A percentile compares a stretch with the other conserved stretches of the same genome.
Conservation (phyloP, 2,888 invertebrate species). For the Parthenolecanium corni region DNA sequence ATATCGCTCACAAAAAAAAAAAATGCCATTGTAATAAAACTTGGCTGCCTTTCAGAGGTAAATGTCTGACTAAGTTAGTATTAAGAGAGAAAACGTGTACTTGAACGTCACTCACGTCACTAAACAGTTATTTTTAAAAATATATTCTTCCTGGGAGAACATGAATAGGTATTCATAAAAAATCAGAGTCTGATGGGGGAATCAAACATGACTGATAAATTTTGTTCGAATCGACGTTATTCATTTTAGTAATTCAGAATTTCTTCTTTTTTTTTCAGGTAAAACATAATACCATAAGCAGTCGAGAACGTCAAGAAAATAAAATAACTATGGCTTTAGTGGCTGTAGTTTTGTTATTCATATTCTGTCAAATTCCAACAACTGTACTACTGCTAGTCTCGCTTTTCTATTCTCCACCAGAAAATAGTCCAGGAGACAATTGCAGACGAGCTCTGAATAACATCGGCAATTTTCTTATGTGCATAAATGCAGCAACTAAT, state of each 20-base stretch:
- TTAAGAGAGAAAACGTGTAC: conserved; percentile 3
- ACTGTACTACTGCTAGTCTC: conserved; percentile 45
- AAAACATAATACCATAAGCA: conserved; percentile 35
- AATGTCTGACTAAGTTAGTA: conserved; percentile 24
- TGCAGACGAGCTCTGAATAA: conserved; percentile 50
- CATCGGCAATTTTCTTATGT: conserved; percentile 57
- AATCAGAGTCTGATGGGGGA: not conserved
- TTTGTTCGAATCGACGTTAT: not conserved
- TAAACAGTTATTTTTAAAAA: not conserved
- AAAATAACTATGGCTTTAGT: conserved; percentile 65
- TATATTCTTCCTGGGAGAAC: too few relatives aligned
- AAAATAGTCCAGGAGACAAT: conserved; percentile 36
- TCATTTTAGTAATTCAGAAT: too few relatives aligned
- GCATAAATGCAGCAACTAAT: conserved; percentile 62
- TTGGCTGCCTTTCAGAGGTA: conserved; percentile 23
- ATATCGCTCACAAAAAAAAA: not conserved
- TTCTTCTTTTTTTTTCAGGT: conserved; percentile 35
- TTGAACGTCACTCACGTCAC: conserved; percentile 17
- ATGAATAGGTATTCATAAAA: not conserved
- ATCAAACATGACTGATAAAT: too few relatives aligned
- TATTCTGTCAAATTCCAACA: conserved; percentile 60
- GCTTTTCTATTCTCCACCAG: conserved; percentile 34
- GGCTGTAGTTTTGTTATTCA: conserved; percentile 60
- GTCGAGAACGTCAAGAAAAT: conserved; percentile 49
- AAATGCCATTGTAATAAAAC: not conserved